Percentiles rank a stretch among this genome's conserved stretches.
These are phyloP conservation scores for Suillia variegata DNA, from an alignment of 2,888 invertebrate species.

Conservation along the genomic window DNA sequence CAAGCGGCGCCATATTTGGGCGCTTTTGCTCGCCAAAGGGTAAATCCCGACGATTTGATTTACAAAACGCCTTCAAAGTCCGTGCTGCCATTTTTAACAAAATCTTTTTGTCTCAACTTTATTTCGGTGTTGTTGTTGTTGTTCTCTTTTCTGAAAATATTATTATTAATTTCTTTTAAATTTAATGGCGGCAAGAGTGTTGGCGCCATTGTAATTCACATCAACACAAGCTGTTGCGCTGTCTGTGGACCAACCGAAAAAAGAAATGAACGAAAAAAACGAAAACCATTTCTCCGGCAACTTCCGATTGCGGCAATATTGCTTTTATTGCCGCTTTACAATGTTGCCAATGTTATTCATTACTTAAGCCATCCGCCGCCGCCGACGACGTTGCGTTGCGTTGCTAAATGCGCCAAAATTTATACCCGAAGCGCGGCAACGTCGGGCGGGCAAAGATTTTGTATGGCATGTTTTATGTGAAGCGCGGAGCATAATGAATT, in stretches of 20 bases:
- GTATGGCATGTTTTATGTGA: slow-evolving; percentile 10
- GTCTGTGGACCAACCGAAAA: background rate
- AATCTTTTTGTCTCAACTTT: no score
- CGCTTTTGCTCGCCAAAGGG: no score
- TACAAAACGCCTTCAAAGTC: background rate
- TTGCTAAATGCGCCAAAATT: slow-evolving; percentile 14
- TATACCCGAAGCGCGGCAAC: slow-evolving; percentile 14
- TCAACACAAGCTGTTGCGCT: slow-evolving; percentile 11
- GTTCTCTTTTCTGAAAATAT: slow-evolving; percentile 2
- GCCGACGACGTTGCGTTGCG: no score
- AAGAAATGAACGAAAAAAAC: no score
- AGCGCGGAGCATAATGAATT: slow-evolving; percentile 38
- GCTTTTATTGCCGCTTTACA: slow-evolving; percentile 9
- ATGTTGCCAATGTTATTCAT: slow-evolving; percentile 23
- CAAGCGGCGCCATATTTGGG: no score
- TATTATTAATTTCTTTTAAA: slow-evolving; percentile 16
- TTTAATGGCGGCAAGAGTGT: background rate
- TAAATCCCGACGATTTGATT: no score
- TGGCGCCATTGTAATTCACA: background rate
- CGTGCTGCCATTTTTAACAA: no score
- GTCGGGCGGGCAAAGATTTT: slow-evolving; percentile 13
- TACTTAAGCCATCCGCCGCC: slow-evolving; percentile 22
- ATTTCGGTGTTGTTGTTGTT: no score
- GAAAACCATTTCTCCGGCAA: no score
- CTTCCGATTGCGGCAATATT: background rate